Evolutionary conservation across 1,140 invertebrate species (phyloP).

Genomic region (Drosophila punjabiensis): DNA sequence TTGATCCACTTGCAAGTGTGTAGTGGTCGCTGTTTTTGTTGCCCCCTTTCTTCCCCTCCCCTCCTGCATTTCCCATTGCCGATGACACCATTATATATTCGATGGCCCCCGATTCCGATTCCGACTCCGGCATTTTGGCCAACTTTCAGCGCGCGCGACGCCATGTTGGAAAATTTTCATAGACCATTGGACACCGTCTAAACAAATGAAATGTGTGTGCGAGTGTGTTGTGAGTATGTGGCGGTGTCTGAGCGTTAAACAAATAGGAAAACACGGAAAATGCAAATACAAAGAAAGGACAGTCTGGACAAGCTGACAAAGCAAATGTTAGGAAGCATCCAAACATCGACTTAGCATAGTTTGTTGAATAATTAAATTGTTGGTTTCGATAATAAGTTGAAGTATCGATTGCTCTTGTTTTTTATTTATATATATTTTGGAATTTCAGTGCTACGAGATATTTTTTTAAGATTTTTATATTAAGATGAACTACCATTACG

Average conservation of each 20-base stretch:
- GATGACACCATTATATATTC: constrained; percentile 11
- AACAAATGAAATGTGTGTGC: constrained; percentile 58
- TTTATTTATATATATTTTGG: not conserved
- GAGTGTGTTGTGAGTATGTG: constrained; percentile 2
- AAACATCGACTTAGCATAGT: constrained; percentile 67
- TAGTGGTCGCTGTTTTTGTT: constrained; percentile 40
- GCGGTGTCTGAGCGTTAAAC: constrained; percentile 25
- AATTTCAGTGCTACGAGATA: not conserved
- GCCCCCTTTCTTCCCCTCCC: not conserved
- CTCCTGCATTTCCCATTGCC: not conserved
- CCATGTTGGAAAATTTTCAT: constrained; percentile 75
- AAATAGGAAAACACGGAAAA: constrained; percentile 52
- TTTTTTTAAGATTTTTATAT: not conserved
- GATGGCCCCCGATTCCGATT: constrained; percentile 9
- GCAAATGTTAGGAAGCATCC: constrained; percentile 33
- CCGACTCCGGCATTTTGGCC: constrained; percentile 39
- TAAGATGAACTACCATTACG: not conserved
- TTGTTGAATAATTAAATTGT: constrained; percentile 68
- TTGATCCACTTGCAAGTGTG: constrained; percentile 71
- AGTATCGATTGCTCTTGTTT: not conserved
- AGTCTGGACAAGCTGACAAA: constrained; percentile 18
- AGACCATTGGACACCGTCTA: constrained; percentile 80
- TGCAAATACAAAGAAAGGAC: constrained; percentile 28
- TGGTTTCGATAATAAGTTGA: constrained; percentile 2
- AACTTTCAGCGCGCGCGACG: constrained; percentile 58